These are phyloP conservation scores for Acronicta alni DNA, from an alignment of 2,888 invertebrate species.

Conservation along the genomic window DNA sequence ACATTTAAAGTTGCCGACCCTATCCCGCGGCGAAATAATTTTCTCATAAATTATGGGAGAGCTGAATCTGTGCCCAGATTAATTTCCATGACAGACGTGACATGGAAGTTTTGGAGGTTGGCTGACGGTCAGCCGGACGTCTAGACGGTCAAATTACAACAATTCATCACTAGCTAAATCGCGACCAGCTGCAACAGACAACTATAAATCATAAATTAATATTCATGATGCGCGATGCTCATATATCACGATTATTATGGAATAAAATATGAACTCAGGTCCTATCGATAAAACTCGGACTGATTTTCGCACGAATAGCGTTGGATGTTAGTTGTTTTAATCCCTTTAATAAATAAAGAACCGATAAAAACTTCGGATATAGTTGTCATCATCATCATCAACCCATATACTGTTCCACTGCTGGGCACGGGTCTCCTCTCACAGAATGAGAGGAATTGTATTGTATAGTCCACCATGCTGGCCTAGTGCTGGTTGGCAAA, in stretches of 20 bases:
- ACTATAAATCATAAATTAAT: constrained; percentile 76
- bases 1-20: constrained; percentile 7
- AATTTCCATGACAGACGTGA: constrained; percentile 45
- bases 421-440: too few relatives aligned
- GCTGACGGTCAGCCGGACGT: constrained; percentile 56
- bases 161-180: constrained; percentile 70
- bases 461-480: too few relatives aligned
- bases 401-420: too few relatives aligned
- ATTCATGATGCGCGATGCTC: constrained; percentile 62
- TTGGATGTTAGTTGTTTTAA: not conserved
- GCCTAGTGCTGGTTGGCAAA: too few relatives aligned
- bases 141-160: constrained; percentile 70
- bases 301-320: constrained; percentile 11
- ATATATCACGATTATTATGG: constrained; percentile 54
- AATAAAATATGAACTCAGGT: constrained; percentile 45
- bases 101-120: constrained; percentile 59
- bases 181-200: constrained; percentile 71
- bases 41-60: constrained; percentile 6
- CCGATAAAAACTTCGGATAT: not conserved
- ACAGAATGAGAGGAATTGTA: too few relatives aligned
- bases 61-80: constrained; percentile 28
- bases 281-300: constrained; percentile 36
- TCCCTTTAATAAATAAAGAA: not conserved
- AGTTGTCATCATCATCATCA: too few relatives aligned
- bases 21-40: constrained; percentile 1